These are phyloP conservation scores for Stenoptilia bipunctidactyla DNA, from an alignment of 2,888 invertebrate genomes.

Conservation along the genomic window DNA sequence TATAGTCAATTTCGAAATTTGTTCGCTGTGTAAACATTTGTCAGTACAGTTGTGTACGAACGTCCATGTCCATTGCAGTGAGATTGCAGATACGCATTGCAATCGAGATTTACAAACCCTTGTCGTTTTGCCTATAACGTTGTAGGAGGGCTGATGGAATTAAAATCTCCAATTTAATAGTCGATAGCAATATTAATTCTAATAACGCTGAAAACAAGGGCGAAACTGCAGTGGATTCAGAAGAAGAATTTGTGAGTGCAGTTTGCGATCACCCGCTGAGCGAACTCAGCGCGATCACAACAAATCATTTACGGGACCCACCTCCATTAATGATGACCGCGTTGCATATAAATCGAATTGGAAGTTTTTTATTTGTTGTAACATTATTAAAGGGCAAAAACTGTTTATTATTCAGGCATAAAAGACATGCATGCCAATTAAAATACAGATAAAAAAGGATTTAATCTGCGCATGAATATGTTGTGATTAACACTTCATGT, in stretches of 20 bases:
- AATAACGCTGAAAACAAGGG: slow-evolving; percentile 24
- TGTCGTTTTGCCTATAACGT: slow-evolving; percentile 62
- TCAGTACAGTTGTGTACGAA: slow-evolving; percentile 34
- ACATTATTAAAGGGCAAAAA: not conserved
- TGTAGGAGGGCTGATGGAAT: slow-evolving; percentile 63
- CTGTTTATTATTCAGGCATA: too few relatives aligned
- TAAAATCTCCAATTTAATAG: slow-evolving; percentile 34
- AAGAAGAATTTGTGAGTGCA: slow-evolving; percentile 42
- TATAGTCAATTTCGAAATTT: slow-evolving; percentile 57
- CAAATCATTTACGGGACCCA: slow-evolving; percentile 65
- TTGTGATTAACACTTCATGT: slow-evolving; percentile 1
- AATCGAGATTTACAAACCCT: slow-evolving; percentile 66
- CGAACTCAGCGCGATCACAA: slow-evolving; percentile 63
- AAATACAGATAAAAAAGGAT: too few relatives aligned
- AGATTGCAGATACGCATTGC: slow-evolving; percentile 61
- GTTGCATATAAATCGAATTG: slow-evolving; percentile 47
- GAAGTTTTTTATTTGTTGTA: slow-evolving; percentile 33
- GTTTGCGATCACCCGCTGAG: slow-evolving; percentile 64
- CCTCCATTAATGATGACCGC: slow-evolving; percentile 60
- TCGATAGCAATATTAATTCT: slow-evolving; percentile 18
- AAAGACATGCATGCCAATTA: too few relatives aligned
- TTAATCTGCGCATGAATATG: too few relatives aligned
- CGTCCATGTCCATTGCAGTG: slow-evolving; percentile 41
- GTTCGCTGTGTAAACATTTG: slow-evolving; percentile 58
- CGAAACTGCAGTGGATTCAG: slow-evolving; percentile 24